Base-by-base conservation (phyloP, 2,113 vertebrate species). In the Protobothrops flavoviridis region DNA sequence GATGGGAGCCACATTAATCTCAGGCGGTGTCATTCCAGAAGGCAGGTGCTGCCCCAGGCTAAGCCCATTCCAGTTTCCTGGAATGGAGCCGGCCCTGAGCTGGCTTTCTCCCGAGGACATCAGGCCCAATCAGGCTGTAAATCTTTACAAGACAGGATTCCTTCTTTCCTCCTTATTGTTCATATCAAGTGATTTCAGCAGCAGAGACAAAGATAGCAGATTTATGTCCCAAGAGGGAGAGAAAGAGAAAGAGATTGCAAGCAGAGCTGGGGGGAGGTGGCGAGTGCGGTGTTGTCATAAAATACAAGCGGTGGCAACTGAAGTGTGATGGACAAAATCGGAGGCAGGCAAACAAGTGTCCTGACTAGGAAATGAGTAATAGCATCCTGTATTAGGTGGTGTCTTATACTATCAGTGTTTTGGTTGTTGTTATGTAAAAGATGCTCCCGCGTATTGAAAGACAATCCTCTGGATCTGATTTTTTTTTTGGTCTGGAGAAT, bases 191-290 rank as follows among this genome's bases (percentile, higher is more conserved):
- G 45, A 52, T 52, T 61, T 87, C 56, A 26, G 57, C 85, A 39
- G 56, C 85, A 39, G 85, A 59, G 45, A 86, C 85, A 50, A 87
- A 92, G 59, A 59, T 39, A 59, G 39, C 57, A 64, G 91, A 88
- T 92, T 92, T 64, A 92, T 92, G 8, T 92, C 91, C 57, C 57
- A 15, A 64, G 91, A 64, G 85, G 61, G 48, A 33, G 90, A n/a
- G 45, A 50, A 48, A 43, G 43, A 29, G 52, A 39, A n/a, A n/a
- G 33, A 26, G 17, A 43, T 29, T 59, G 74, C 15, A 29, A 4
- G 26, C 2, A 5, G 29, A 87, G 29, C 17, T 4, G 43, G 12
- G 43, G 45, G 50, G 33, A 7, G 11, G n/a, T 24, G 23, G 29
- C 48, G 11, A 29, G 15, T 69, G 61, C 11, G 61, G n/a, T 59